Percentiles rank a stretch among this genome's conserved stretches.
Evolutionary conservation across 2,888 invertebrate genomes (phyloP).

Genomic region (Zygaena filipendulae): DNA sequence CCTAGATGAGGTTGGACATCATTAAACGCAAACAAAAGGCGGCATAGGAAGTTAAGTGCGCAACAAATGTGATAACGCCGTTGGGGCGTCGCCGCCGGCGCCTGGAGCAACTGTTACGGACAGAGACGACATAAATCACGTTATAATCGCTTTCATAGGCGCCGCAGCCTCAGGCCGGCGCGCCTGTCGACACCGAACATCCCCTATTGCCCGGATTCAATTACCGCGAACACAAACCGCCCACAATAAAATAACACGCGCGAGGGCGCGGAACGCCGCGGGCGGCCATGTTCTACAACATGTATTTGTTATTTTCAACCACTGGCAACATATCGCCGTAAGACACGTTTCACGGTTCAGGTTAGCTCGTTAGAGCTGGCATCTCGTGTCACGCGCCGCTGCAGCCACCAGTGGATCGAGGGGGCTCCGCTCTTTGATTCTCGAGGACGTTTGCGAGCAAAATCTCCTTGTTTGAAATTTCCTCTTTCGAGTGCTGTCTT

Average conservation of each 20-base stretch:
- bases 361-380: constrained; percentile 44
- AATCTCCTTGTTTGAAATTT: constrained; percentile 37
- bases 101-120: constrained; percentile 23
- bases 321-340: constrained; percentile 29
- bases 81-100: constrained; percentile 18
- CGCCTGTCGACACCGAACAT: constrained; percentile 4
- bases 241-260: constrained; percentile 18
- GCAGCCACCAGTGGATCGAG: constrained; percentile 30
- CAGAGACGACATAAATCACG: constrained; percentile 31
- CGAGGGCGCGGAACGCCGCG: constrained; percentile 20
- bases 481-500: constrained; percentile 36
- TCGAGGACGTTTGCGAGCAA: constrained; percentile 26
- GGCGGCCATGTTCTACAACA: constrained; percentile 22
- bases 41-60: too few species aligned
- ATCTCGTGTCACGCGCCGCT: constrained; percentile 41
- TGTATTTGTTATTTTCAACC: constrained; percentile 28
- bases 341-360: constrained; percentile 30
- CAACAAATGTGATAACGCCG: too few species aligned
- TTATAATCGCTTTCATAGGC: constrained; percentile 27
- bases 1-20: too few species aligned
- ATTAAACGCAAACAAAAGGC: too few species aligned
- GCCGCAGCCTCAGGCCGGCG: constrained; percentile 23
- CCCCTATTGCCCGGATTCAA: constrained; percentile 27
- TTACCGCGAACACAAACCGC: constrained; percentile 28
- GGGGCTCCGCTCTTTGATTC: constrained; percentile 42